phyloP scores from a whole-genome alignment of 1,140 invertebrate genomes.

The Phymorhynchus buccinoides region DNA sequence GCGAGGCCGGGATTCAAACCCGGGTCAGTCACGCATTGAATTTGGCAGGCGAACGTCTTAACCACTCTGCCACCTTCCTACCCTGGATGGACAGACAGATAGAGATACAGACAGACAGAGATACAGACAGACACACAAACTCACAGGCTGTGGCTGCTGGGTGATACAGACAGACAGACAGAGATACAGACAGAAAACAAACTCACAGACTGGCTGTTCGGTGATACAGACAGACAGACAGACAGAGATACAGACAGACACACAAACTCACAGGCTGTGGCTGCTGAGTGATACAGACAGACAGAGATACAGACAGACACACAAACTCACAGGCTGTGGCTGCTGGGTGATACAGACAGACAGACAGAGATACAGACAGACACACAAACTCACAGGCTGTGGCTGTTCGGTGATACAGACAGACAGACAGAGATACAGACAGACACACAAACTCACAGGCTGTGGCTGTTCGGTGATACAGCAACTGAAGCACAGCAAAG shows the following conservation, averaged over 20 bases:
- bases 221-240: neutral
- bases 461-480: slow-evolving; percentile 61
- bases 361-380: slow-evolving; percentile 1
- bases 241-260: neutral
- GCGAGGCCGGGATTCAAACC: no score
- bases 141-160: neutral
- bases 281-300: neutral
- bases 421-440: slow-evolving; percentile 23
- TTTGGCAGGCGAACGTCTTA: no score
- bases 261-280: neutral
- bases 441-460: slow-evolving; percentile 48
- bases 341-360: neutral
- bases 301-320: neutral
- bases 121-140: slow-evolving; percentile 5
- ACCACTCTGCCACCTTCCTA: no score
- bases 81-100: neutral
- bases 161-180: neutral
- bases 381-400: neutral
- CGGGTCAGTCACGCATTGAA: no score
- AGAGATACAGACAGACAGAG: neutral
- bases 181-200: neutral
- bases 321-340: neutral
- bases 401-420: no score
- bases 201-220: neutral
- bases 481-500: slow-evolving; percentile 58